These are phyloP conservation scores for Dicentrarchus labrax DNA, from an alignment of 2,113 vertebrate species.

Conservation along the genomic window DNA sequence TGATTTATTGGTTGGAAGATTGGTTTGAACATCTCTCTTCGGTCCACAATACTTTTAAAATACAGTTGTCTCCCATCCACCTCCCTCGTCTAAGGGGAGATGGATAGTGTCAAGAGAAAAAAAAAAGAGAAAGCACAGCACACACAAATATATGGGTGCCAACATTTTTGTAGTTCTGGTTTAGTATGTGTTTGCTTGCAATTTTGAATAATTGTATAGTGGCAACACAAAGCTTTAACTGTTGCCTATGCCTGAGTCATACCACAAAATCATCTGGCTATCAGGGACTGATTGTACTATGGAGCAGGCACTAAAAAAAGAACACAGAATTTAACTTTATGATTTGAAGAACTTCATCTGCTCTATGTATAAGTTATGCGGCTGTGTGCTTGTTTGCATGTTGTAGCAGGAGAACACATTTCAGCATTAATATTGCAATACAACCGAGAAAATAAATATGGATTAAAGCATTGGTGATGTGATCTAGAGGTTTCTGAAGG, in stretches of 20 bases:
- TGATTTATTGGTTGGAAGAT: slow-evolving; percentile 51
- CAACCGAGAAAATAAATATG: background rate
- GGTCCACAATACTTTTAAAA: slow-evolving; percentile 32
- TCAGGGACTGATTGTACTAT: no score
- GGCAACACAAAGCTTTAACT: background rate
- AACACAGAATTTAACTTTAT: background rate
- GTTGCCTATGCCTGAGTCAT: background rate
- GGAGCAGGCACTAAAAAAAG: background rate
- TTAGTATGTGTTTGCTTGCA: background rate
- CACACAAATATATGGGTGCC: background rate
- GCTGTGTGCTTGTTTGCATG: background rate
- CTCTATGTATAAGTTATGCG: background rate
- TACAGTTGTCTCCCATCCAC: slow-evolving; percentile 29
- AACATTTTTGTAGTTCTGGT: slow-evolving; percentile 1
- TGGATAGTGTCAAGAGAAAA: slow-evolving; percentile 3
- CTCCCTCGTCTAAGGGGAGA: background rate
- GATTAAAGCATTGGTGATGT: background rate
- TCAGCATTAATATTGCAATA: background rate
- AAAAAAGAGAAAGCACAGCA: background rate
- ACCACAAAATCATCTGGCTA: background rate
- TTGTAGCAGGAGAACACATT: background rate
- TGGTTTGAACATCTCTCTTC: slow-evolving; percentile 44
- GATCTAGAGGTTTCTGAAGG: background rate
- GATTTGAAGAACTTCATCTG: background rate
- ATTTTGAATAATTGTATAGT: background rate